phyloP scores from a whole-genome alignment of 2,113 vertebrate species.

The Semicossyphus pulcher region DNA sequence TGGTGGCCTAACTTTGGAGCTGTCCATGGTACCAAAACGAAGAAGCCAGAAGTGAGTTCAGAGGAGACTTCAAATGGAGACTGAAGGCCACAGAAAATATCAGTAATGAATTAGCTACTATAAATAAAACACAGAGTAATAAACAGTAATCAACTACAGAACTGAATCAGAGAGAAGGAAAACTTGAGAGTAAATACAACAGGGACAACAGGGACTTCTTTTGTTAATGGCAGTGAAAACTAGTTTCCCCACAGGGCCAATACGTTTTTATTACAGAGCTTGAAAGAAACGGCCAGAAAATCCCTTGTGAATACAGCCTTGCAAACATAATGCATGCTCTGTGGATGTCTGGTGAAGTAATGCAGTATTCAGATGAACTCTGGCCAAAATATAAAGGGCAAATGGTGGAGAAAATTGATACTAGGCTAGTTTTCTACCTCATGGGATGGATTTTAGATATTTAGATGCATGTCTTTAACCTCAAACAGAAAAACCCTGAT shows the following conservation, averaged over 20 bases:
- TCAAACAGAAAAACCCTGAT: too few relatives aligned
- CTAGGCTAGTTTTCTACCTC: too few relatives aligned
- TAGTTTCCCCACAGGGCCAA: too few relatives aligned
- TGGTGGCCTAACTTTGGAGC: constrained; percentile 3
- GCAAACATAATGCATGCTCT: not conserved
- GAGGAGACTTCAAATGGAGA: not conserved
- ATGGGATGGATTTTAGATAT: too few relatives aligned
- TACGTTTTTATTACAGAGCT: constrained; percentile 3
- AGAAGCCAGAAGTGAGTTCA: not conserved
- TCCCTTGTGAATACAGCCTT: not conserved
- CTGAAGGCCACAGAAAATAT: not conserved
- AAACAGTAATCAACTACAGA: not conserved
- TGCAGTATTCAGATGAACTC: not conserved
- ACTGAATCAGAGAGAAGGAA: not conserved
- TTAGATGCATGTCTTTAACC: too few relatives aligned
- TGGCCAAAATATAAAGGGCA: not conserved
- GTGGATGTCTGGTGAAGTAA: not conserved
- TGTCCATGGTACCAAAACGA: constrained; percentile 48
- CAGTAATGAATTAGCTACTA: not conserved
- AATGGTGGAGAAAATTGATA: too few relatives aligned
- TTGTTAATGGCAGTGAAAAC: constrained; percentile 4
- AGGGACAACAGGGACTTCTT: too few relatives aligned
- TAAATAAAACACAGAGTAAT: too few relatives aligned
- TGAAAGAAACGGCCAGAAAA: not conserved
- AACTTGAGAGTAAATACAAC: not conserved